These are phyloP conservation scores for Petroica traversi DNA, from an alignment of 2,113 vertebrate species.

Conservation along the genomic window DNA sequence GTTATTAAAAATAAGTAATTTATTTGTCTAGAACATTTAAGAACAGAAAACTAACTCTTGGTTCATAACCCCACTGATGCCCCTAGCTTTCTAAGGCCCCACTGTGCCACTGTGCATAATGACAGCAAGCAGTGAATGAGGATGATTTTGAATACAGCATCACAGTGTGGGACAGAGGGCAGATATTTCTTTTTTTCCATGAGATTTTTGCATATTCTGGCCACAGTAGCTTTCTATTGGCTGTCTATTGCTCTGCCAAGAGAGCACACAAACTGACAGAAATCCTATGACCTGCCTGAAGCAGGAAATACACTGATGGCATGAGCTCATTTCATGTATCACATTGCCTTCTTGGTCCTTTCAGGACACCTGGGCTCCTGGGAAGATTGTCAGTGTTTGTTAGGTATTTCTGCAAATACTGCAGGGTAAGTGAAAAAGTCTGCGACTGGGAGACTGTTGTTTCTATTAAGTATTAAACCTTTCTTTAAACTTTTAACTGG, in stretches of 20 bases:
- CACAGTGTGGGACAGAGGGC: not conserved
- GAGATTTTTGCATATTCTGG: not conserved
- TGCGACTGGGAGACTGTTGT: not conserved
- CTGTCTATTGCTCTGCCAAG: not conserved
- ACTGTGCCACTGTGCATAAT: not conserved
- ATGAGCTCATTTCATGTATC: not conserved
- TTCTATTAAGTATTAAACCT: not conserved
- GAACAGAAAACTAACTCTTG: accelerated
- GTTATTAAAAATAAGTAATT: not conserved
- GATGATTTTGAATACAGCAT: not conserved
- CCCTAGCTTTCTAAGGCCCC: not conserved
- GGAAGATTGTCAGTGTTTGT: not conserved
- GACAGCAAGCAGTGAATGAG: not conserved
- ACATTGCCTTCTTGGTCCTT: not conserved
- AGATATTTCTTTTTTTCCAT: not conserved
- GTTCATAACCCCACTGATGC: not conserved
- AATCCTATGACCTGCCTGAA: not conserved
- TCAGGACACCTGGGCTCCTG: not conserved
- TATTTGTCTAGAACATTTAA: not conserved
- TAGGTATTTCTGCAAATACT: not conserved
- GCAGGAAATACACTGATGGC: not conserved
- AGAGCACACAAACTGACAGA: not conserved
- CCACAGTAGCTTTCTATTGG: not conserved
- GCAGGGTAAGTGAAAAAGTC: not conserved
- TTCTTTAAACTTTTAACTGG: not conserved